Evolutionary conservation across 2,113 vertebrate species (phyloP).

Genomic region (Pardalotus punctatus): DNA sequence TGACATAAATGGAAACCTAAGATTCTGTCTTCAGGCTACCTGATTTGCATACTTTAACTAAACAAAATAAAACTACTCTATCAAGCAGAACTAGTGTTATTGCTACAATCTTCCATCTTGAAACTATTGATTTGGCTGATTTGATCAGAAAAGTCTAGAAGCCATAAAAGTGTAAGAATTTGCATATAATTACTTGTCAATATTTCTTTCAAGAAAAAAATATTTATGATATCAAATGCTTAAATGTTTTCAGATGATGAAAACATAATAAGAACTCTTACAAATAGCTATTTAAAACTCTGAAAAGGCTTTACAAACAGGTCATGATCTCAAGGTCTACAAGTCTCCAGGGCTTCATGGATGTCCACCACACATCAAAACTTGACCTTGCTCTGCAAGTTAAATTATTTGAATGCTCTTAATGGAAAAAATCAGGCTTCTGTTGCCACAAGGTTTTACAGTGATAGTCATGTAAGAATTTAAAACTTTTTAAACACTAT

Average conservation of each 20-base stretch:
- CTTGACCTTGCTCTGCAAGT: not conserved
- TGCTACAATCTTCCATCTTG: not conserved
- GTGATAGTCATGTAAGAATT: not conserved
- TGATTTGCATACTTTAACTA: not conserved
- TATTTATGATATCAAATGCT: not conserved
- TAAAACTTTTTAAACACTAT: not conserved
- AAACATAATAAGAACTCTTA: not conserved
- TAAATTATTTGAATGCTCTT: not conserved
- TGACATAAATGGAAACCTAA: not conserved
- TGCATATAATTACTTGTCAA: not conserved
- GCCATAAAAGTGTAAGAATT: not conserved
- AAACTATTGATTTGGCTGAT: not conserved
- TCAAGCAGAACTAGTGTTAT: not conserved
- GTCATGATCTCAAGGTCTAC: not conserved
- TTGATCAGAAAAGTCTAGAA: not conserved
- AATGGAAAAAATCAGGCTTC: not conserved
- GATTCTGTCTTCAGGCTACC: not conserved
- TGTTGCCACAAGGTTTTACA: not conserved
- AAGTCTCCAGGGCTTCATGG: not conserved
- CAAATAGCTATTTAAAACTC: not conserved
- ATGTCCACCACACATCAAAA: not conserved
- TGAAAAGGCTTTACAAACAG: not conserved
- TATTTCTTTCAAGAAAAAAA: not conserved
- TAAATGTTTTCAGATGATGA: not conserved
- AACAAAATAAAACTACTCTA: not conserved